These are phyloP conservation scores for Serranus cabrilla DNA, from an alignment of 2,797 vertebrate species.

Conservation along the genomic window DNA sequence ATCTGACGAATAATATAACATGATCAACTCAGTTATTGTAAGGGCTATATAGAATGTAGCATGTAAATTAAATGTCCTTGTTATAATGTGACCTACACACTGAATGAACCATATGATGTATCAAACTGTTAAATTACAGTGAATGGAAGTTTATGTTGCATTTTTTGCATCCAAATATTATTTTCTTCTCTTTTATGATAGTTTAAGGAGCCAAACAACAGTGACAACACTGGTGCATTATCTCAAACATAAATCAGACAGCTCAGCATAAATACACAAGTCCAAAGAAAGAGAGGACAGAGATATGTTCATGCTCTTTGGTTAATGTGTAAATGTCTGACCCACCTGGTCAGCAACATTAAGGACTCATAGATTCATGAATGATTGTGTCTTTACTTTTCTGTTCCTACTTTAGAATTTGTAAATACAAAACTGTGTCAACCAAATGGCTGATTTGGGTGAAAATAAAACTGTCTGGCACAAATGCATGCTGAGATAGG, in stretches of 20 bases:
- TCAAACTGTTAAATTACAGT: neutral
- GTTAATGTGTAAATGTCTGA: neutral
- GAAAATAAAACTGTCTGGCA: neutral
- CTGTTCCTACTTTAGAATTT: neutral
- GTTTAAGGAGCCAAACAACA: neutral
- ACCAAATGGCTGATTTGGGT: neutral
- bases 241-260: no score
- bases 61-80: neutral
- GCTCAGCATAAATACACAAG: neutral
- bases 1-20: neutral
- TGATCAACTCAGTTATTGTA: neutral
- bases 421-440: neutral
- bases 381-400: neutral
- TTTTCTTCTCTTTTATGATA: neutral
- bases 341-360: neutral
- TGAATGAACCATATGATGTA: neutral
- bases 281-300: neutral
- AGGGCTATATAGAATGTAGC: neutral
- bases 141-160: neutral
- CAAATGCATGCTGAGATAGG: neutral
- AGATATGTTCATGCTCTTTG: no score
- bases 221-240: neutral
- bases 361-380: neutral
- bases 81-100: neutral
- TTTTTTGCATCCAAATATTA: no score